phyloP scores from a whole-genome alignment of 2,888 invertebrate species.

The Hymenopus coronatus region DNA sequence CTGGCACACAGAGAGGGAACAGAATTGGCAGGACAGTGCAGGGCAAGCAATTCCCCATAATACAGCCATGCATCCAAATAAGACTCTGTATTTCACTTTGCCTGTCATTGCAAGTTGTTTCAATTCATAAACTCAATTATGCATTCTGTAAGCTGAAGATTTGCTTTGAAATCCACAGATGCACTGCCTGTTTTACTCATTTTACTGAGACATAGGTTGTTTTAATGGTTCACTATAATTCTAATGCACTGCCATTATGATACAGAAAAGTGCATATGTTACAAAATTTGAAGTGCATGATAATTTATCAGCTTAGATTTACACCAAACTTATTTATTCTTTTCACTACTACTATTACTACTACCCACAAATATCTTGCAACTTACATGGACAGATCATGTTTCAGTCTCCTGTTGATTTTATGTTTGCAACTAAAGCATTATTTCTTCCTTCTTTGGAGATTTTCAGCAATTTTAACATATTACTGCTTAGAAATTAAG shows the following conservation, averaged over 20 bases:
- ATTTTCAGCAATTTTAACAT: too few species aligned
- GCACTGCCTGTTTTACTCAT: neutral
- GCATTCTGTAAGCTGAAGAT: neutral
- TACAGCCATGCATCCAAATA: too few species aligned
- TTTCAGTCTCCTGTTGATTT: neutral
- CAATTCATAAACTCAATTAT: neutral
- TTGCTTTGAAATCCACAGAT: neutral
- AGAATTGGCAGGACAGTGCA: too few species aligned
- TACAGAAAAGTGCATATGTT: neutral
- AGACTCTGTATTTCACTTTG: neutral
- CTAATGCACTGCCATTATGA: neutral
- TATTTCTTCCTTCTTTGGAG: too few species aligned
- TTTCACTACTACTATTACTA: neutral
- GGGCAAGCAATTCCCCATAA: too few species aligned
- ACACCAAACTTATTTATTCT: neutral
- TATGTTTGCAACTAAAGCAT: too few species aligned
- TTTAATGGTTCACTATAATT: neutral
- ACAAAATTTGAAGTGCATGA: too few species aligned
- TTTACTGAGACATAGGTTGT: neutral
- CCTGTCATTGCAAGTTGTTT: neutral
- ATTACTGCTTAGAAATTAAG: too few species aligned
- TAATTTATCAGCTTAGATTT: neutral
- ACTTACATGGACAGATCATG: neutral
- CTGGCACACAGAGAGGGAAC: too few species aligned
- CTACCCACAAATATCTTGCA: neutral